Percentiles rank a stretch among this genome's conserved stretches.
These are phyloP conservation scores for Notothenia coriiceps DNA, from an alignment of 2,113 vertebrate species.

Conservation along the genomic window DNA sequence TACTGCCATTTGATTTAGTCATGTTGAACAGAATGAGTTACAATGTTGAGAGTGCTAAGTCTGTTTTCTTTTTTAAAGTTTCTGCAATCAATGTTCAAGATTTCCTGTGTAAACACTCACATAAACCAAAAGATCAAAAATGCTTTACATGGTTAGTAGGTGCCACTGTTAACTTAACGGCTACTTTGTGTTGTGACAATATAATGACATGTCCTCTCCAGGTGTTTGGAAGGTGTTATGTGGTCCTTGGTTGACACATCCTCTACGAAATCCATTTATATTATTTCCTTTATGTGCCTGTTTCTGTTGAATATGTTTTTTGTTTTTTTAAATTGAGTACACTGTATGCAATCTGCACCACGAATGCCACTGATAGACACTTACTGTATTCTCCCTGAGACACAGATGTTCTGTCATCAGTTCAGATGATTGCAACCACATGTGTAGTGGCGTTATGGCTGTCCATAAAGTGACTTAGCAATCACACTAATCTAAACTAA, in stretches of 20 bases:
- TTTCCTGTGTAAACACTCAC: constrained; percentile 41
- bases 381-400: constrained; percentile 76
- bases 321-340: constrained; percentile 62
- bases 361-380: constrained; percentile 83
- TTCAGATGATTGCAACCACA: constrained; percentile 67
- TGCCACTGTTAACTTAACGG: constrained; percentile 28
- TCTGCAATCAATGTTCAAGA: constrained; percentile 35
- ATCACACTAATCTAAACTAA: constrained; percentile 52
- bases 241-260: constrained; percentile 46
- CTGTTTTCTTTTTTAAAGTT: constrained; percentile 71
- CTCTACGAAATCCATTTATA: constrained; percentile 10
- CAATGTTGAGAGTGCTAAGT: constrained; percentile 77
- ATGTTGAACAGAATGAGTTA: constrained; percentile 67
- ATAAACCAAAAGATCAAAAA: constrained; percentile 66
- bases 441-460: constrained; percentile 67
- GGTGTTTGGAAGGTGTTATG: constrained; percentile 42
- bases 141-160: constrained; percentile 58
- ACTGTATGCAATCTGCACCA: constrained; percentile 85
- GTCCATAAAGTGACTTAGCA: constrained; percentile 66
- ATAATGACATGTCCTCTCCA: constrained; percentile 48
- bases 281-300: constrained; percentile 54
- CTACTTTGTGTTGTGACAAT: constrained; percentile 38
- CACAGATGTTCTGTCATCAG: constrained; percentile 75
- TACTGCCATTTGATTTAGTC: constrained; percentile 80
- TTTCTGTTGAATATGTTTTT: constrained; percentile 50